Base-by-base conservation (phyloP, 2,113 vertebrate species). In the Holacanthus passer region DNA sequence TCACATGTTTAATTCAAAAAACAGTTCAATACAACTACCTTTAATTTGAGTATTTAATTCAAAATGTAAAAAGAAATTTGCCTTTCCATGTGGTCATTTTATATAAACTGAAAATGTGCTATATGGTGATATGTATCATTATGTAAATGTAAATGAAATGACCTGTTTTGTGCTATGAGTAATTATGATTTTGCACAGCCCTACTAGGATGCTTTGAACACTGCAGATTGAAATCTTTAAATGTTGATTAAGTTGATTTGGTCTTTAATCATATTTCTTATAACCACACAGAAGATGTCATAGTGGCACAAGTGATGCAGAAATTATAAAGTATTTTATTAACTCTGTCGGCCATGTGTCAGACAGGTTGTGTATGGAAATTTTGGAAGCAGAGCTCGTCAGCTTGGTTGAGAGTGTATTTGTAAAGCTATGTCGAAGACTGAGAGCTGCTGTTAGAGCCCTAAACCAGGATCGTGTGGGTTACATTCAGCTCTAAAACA, bases 291-390 rank as follows among this genome's bases (percentile, higher is more conserved):
- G 29, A 43, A 74, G 52, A 13, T n/a, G 13, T 50, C 43, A 37
- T 5, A 43, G 39, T 9, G 37, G 47, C 58, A 56, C 13, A 12
- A 68, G 11, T 32, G 17, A 81, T 71, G 69, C 64, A 84, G 75
- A 64, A 75, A 65, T 78, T 45, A 73, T 35, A 48, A 35, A 39
- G 35, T 43, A 16, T 59, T 52, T 71, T 55, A 73, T 77, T 69
- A 80, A 47, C 11, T 32, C 50, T 41, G 71, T 50, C 11, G 35
- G 63, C 41, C 50, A 37, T 31, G 43, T 73, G 79, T 66, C 62
- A 62, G 66, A 74, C 45, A 29, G 37, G 43, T 37, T 62, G n/a
- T 20, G 27, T 14, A 50, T 63, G 32, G 29, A 13, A 32, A 16
- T n/a, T 43, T 4, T 22, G 35, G 45, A 20, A 32, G 47, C 10